Conservation (phyloP, 1,140 invertebrate genomes). For the Anoplophora glabripennis region DNA sequence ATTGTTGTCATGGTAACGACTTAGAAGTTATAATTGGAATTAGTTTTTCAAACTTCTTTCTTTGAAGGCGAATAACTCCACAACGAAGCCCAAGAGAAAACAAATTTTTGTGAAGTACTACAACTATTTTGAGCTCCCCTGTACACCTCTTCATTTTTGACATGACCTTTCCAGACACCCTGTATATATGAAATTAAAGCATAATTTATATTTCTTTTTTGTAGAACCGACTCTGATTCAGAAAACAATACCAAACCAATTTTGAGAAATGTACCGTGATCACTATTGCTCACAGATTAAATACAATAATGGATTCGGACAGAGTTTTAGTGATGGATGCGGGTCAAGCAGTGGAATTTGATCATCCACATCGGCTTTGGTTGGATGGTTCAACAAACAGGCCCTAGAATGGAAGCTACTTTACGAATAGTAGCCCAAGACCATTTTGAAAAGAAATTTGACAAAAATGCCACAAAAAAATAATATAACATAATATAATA, state of each 20-base stretch:
- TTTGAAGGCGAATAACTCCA: too few relatives aligned
- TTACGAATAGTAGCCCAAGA: slow-evolving; percentile 24
- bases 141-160: too few relatives aligned
- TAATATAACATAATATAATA: too few relatives aligned
- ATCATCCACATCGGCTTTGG: slow-evolving; percentile 52
- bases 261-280: slow-evolving; percentile 66
- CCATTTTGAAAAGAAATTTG: slow-evolving; percentile 19
- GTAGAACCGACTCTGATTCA: slow-evolving; percentile 60
- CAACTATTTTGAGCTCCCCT: too few relatives aligned
- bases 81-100: too few relatives aligned
- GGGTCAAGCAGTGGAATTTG: slow-evolving; percentile 43
- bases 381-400: slow-evolving; percentile 67
- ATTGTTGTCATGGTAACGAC: too few relatives aligned
- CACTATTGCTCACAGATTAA: slow-evolving; percentile 73
- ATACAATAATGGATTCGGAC: slow-evolving; percentile 70
- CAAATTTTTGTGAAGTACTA: too few relatives aligned
- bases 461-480: background rate
- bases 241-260: slow-evolving; percentile 56
- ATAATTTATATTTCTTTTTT: background rate
- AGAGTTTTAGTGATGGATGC: slow-evolving; percentile 47
- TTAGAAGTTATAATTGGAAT: too few relatives aligned
- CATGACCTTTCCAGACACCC: too few relatives aligned
- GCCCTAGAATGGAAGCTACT: slow-evolving; percentile 18
- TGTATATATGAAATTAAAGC: too few relatives aligned
- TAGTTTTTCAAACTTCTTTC: too few relatives aligned